Conservation (phyloP, 1,140 invertebrate species). For the Portunus trituberculatus region DNA sequence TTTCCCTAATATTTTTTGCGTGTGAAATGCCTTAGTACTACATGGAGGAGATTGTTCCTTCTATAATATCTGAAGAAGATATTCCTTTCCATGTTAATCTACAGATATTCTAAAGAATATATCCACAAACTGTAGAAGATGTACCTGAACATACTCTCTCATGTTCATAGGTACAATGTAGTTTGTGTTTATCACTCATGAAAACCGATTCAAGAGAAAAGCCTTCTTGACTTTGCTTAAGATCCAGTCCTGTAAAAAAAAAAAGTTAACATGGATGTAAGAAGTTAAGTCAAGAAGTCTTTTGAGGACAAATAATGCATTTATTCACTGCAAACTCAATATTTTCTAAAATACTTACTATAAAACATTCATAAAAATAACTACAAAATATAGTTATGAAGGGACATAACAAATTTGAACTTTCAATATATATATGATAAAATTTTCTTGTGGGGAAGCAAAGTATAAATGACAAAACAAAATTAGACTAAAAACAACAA, state of each 20-base stretch:
- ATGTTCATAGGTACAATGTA: too few relatives aligned
- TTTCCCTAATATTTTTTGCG: background rate
- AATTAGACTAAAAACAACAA: background rate
- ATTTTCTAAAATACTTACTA: background rate
- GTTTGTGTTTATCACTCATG: too few relatives aligned
- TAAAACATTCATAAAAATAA: slow-evolving; percentile 8
- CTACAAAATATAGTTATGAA: slow-evolving; percentile 4
- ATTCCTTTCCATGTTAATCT: background rate
- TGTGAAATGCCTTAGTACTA: background rate
- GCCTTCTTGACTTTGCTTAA: too few relatives aligned
- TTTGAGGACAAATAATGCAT: background rate
- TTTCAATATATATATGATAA: background rate
- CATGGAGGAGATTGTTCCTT: background rate
- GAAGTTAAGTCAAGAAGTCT: background rate
- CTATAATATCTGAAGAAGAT: background rate
- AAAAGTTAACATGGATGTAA: background rate
- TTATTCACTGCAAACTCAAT: slow-evolving; percentile 1
- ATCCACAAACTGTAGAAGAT: background rate
- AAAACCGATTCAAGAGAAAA: too few relatives aligned
- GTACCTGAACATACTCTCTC: background rate
- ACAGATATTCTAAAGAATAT: background rate
- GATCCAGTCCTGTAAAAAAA: too few relatives aligned
- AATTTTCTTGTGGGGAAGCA: background rate
- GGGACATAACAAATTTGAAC: slow-evolving; percentile 23
- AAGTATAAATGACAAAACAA: background rate